Base-by-base conservation (phyloP, 1,140 invertebrate genomes). In the Heliconius nattereri region DNA sequence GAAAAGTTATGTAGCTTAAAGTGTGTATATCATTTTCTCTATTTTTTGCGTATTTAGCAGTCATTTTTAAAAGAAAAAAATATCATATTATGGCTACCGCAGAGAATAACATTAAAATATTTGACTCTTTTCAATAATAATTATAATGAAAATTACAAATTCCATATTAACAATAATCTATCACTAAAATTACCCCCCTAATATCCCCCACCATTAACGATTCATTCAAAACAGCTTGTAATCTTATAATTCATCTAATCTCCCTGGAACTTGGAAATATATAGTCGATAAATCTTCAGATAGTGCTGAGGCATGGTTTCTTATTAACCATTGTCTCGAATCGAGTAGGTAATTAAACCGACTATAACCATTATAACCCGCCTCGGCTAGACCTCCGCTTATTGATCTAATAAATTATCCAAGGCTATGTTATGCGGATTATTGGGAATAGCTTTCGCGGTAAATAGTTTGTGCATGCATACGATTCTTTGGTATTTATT, bases 401-500 rank as follows among this genome's bases (percentile, higher is more conserved):
- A 92, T 92, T 92, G 89, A 90, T 90, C 89, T 86, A 88, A 92
- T 92, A 92, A 92, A 92, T 92, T 90, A 89, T 87, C 85, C 81
- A 84, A 84, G 81, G 82, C 85, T 85, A 87, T 86, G 84, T 79
- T 85, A 80, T 85, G 84, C 84, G 85, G 87, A 89, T 90, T 89
- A 89, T 89, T 84, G 87, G 79, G 79, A 85, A 87, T 82, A 80
- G 82, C 83, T 83, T 89, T 78, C 82, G 84, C 84, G 86, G 84
- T 81, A 82, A 85, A 85, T 85, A 80, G 66, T 83, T 85, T 73
- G 80, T 54, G 82, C 54, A 76, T 78, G 77, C 77, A 66, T 66
- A 7, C 26, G 60, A 66, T 66, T 66, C 60, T 66, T 66, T 66
- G 60, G 60, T 16, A 66, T 66, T 66, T 57, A 57, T 57, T 57